Evolutionary conservation across 2,113 vertebrate species (phyloP).

Genomic region (Podocnemis expansa): DNA sequence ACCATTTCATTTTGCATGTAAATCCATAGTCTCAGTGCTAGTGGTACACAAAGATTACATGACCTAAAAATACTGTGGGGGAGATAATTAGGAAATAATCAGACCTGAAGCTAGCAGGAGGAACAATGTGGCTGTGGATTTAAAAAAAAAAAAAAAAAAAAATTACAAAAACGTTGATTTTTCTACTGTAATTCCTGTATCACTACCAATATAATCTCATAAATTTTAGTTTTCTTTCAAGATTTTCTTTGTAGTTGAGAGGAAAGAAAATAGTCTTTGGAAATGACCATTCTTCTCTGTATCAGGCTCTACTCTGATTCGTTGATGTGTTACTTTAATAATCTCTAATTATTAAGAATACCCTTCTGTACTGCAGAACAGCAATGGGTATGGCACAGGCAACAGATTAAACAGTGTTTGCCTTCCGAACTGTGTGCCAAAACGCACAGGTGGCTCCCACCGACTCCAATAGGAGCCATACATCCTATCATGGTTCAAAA

Average conservation of each 20-base stretch:
- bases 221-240: slow-evolving; percentile 1
- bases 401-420: not conserved
- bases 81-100: not conserved
- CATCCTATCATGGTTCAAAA: not conserved
- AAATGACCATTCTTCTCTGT: not conserved
- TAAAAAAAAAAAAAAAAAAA: not conserved
- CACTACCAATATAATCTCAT: not conserved
- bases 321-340: not conserved
- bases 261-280: not conserved
- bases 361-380: not conserved
- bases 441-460: not conserved
- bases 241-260: not conserved
- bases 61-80: not conserved
- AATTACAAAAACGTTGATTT: not conserved
- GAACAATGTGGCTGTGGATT: not conserved
- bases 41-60: not conserved
- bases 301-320: not conserved
- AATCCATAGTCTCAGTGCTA: not conserved
- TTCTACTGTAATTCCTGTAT: not conserved
- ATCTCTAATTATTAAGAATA: not conserved
- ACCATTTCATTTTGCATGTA: not conserved
- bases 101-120: not conserved
- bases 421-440: not conserved
- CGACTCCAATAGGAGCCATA: not conserved
- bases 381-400: not conserved